phyloP scores from a whole-genome alignment of 2,888 invertebrate species.

The Pachliopta kotzebuea region DNA sequence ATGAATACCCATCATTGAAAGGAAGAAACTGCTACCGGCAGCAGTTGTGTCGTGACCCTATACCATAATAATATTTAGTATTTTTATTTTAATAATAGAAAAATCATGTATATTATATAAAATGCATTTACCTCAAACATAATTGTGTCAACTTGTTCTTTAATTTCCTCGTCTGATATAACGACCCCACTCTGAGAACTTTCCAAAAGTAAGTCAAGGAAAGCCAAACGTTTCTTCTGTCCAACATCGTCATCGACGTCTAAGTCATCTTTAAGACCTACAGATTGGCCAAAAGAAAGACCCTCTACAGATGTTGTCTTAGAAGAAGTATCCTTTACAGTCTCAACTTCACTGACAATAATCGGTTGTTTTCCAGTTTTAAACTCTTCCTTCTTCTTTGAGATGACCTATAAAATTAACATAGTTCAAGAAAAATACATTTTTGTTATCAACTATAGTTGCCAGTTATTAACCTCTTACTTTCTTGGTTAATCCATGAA shows the following conservation, averaged over 20 bases:
- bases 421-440: neutral
- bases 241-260: slow-evolving; percentile 91
- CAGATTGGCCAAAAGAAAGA: slow-evolving; percentile 85
- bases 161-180: slow-evolving; percentile 88
- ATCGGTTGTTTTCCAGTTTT: slow-evolving; percentile 80
- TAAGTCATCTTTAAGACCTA: slow-evolving; percentile 88
- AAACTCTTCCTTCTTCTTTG: slow-evolving; percentile 88
- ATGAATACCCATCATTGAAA: slow-evolving; percentile 88
- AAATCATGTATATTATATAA: slow-evolving; percentile 18
- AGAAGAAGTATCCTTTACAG: slow-evolving; percentile 36
- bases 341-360: slow-evolving; percentile 45
- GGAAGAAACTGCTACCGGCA: slow-evolving; percentile 89
- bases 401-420: slow-evolving; percentile 76
- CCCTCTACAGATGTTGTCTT: slow-evolving; percentile 81
- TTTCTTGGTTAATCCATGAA: slow-evolving; percentile 90
- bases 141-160: slow-evolving; percentile 91
- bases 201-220: slow-evolving; percentile 92
- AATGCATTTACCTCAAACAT: slow-evolving; percentile 87
- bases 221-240: slow-evolving; percentile 91
- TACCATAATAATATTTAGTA: slow-evolving; percentile 6
- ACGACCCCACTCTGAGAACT: slow-evolving; percentile 86
- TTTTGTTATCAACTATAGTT: neutral
- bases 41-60: slow-evolving; percentile 91
- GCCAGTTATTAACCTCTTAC: slow-evolving; percentile 56
- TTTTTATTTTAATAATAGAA: slow-evolving; percentile 21